Base-by-base conservation (phyloP, 2,888 invertebrate species). In the Rapana venosa region DNA sequence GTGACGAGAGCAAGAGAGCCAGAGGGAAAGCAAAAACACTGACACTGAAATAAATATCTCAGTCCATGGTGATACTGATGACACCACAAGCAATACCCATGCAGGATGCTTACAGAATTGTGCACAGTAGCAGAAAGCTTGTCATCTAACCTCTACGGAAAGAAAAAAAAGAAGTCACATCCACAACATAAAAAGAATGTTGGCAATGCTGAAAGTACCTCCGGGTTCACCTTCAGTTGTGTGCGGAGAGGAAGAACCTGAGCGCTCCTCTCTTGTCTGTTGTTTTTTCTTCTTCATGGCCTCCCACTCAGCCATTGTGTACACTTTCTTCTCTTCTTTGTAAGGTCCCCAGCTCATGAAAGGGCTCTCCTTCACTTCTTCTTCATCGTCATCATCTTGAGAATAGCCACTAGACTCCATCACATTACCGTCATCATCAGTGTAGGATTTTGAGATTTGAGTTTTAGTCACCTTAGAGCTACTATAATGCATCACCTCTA, bases 261-360 rank as follows among this genome's bases (percentile, higher is more conserved):
- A 85, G 30, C 74, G 77, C 47, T 87, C 90, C 87, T 89, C 91
- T 83, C 32, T 86, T 20, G 90, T 79, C 61, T 61, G 90, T 58
- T 74, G 79, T 70, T 93, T 94, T 15, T 92, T 90, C 79, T 93
- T 92, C 87, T 94, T 94, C 94, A 95, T 93, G 22, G 94, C 95
- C 92, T 95, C 95, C 95, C 94, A 94, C 91, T 95, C 95, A n/a
- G 93, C 93, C 95, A 95, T 95, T 30, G 94, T 95, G 90, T 92
- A 95, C 77, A 95, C 94, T 90, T 94, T 95, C 90, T 95, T 95
- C 87, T 92, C 93, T 90, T 94, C 94, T 87, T 94, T 93, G 92
- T 95, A 95, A 20, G 94, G 94, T 47, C 93, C 94, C 91, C 92
- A 93, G 11, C 92, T 66, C n/a, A 93, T 87, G 90, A 88, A 92